These are phyloP conservation scores for Coluber constrictor DNA, from an alignment of 2,797 vertebrate species.

Conservation along the genomic window DNA sequence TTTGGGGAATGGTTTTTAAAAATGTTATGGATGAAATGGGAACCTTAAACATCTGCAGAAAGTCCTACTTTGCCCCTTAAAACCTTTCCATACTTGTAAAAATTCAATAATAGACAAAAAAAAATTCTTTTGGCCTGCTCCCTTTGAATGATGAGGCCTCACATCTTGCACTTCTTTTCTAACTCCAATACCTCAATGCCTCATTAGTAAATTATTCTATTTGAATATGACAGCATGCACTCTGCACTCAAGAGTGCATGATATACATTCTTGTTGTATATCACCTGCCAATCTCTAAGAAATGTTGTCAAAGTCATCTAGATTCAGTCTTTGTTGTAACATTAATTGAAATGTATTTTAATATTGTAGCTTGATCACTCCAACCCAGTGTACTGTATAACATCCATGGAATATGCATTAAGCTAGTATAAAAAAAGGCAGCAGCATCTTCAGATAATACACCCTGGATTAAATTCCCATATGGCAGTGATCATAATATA, in stretches of 20 bases:
- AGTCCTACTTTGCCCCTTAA: background rate
- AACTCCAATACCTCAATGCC: background rate
- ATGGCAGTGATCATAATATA: background rate
- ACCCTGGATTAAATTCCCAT: background rate
- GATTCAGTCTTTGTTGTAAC: background rate
- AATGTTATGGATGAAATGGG: background rate
- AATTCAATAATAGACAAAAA: background rate
- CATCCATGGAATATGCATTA: background rate
- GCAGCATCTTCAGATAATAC: background rate
- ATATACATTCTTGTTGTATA: background rate
- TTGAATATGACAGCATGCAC: background rate
- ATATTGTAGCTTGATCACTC: background rate
- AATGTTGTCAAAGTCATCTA: conserved; percentile 15
- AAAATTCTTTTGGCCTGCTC: background rate
- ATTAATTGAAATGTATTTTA: background rate
- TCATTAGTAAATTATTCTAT: background rate
- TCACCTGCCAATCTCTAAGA: background rate
- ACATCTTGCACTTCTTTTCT: background rate
- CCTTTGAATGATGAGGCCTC: background rate
- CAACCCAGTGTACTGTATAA: rapidly evolving
- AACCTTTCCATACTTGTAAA: background rate
- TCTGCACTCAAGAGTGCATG: background rate
- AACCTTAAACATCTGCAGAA: background rate
- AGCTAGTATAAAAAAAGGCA: background rate
- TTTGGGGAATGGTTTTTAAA: background rate